Conservation (phyloP, 1,140 invertebrate genomes). For the Trialeurodes vaporariorum region DNA sequence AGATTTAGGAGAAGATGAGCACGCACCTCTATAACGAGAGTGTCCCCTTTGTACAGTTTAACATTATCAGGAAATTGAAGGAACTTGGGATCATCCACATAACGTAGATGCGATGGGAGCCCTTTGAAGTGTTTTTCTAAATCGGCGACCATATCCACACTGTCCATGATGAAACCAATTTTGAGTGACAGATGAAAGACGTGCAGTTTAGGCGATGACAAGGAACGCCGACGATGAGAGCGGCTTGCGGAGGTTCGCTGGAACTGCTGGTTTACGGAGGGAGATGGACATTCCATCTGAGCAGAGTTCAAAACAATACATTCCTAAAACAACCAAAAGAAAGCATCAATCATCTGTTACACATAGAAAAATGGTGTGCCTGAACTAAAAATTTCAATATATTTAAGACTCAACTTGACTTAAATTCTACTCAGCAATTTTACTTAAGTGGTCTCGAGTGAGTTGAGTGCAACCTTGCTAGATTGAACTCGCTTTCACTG, state of each 20-base stretch:
- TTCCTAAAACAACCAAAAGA: slow-evolving; percentile 29
- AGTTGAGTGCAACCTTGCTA: too few species aligned
- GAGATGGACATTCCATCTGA: slow-evolving; percentile 91
- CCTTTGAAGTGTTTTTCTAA: slow-evolving; percentile 75
- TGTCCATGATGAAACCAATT: slow-evolving; percentile 92
- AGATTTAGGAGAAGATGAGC: too few species aligned
- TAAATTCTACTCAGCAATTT: too few species aligned
- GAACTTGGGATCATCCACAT: slow-evolving; percentile 87
- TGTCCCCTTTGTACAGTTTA: slow-evolving; percentile 88
- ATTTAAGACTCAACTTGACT: neutral
- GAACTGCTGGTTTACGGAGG: slow-evolving; percentile 53
- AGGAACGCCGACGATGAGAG: slow-evolving; percentile 19
- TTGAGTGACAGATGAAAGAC: slow-evolving; percentile 32
- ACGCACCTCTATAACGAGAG: slow-evolving; percentile 76
- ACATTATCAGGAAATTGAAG: slow-evolving; percentile 71
- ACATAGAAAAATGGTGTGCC: too few species aligned
- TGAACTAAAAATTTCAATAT: too few species aligned
- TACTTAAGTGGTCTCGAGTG: too few species aligned
- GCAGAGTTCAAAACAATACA: slow-evolving; percentile 78
- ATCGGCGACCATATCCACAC: slow-evolving; percentile 76
- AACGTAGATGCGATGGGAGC: slow-evolving; percentile 64
- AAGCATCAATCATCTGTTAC: neutral
- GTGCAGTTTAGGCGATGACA: slow-evolving; percentile 8
- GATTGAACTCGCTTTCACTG: too few species aligned
- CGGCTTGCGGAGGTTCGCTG: slow-evolving; percentile 25